Evolutionary conservation across 2,113 vertebrate genomes (phyloP), one percentile per base, ranked within the genome.

Genomic region (Donacobius atricapilla): DNA sequence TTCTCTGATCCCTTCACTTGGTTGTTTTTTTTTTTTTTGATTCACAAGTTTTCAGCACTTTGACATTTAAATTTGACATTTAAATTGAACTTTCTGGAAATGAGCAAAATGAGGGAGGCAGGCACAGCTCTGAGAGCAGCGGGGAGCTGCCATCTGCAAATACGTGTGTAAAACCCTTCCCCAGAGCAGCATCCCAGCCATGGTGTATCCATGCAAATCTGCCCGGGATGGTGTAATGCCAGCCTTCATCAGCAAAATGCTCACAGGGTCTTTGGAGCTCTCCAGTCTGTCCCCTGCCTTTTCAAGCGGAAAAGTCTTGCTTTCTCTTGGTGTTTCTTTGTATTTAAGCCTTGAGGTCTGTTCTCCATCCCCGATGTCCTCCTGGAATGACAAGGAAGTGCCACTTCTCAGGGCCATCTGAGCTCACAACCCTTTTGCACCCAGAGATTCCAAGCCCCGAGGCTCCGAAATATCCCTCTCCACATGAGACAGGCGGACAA

Each of bases 221-320:
- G 23, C 71, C 45, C 2, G 0, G 21, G 22, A 28, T 0, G 0
- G 15, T 25, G 51, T 2, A 37, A 37, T 2, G 31, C 35, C 3
- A 4, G 7, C 37, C 30, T 47, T 28, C 24, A 4, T 7, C 7
- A n/a, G 7, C 21, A 10, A 42, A 60, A 79, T 16, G 8, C 44
- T 21, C 63, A 31, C 50, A 57, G 21, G 27, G 6, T 40, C 33
- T n/a, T 54, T 78, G 39, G 47, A 89, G 56, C 17, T 63, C 69
- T 94, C 37, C 18, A 17, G 13, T 23, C 23, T 17, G 17, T 63
- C 18, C 53, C 16, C 23, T 50, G 47, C 58, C 44, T 86, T 80
- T 40, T 37, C 21, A 10, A 30, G 8, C 10, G 20, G 6, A 7
- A 35, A 31, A 61, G 13, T 11, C 39, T 11, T 16, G 12, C 51